Evolutionary conservation across 1,140 invertebrate species (phyloP), one percentile per base, ranked within the genome.

Genomic region (Ectropis grisescens): DNA sequence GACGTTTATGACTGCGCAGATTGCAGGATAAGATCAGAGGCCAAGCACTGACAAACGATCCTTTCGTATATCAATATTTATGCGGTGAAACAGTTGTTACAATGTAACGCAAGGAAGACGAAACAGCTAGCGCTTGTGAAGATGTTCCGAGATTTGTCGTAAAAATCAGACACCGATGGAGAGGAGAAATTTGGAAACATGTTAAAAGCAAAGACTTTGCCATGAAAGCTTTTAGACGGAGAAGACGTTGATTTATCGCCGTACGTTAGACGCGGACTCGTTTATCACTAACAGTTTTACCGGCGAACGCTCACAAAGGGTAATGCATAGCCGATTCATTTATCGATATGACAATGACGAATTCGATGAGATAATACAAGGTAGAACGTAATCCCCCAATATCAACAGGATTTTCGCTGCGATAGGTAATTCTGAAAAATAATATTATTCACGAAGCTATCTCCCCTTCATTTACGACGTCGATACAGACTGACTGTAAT

Each of bases 261-360:
- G 16, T 45, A 46, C 49, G 49, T 51, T 56, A 50, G 55, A 58
- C 37, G 45, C 41, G 3, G 45, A 44, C 48, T 64, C 55, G 54
- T 68, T 68, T 64, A 64, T 68, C 58, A 65, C 42, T 37, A 54
- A 40, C 22, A 48, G 47, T 57, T 64, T 58, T 57, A 61, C 45
- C 42, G 43, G 40, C 38, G 43, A 32, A 55, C 41, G 37, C 29
- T 58, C 39, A 60, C 46, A 61, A 61, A 61, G 43, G 53, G 49
- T 64, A 58, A 56, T 59, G 48, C 37, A 42, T 47, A 53, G 38
- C 39, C 37, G 51, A 51, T 57, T 58, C 51, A 43, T 56, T 54
- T 54, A 58, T 53, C 49, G 47, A 36, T 33, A 45, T 37, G 55
- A 58, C 59, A 54, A 41, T 58, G 54, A 58, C 39, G 45, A 43